These are phyloP conservation scores for Brenthis daphne DNA, from an alignment of 2,888 invertebrate species.

Conservation along the genomic window DNA sequence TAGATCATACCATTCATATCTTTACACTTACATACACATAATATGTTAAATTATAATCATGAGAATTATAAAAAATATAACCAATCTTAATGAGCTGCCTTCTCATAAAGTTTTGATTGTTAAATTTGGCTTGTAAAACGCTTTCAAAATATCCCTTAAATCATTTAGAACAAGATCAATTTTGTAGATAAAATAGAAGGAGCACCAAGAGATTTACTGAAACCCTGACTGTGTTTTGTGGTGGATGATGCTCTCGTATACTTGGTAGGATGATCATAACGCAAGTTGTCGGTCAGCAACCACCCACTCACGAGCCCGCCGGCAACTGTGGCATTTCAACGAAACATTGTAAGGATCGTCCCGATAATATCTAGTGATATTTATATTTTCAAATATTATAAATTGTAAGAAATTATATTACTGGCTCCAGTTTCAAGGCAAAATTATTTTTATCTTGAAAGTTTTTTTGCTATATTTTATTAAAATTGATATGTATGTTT, in stretches of 20 bases:
- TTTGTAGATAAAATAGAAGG: conserved; percentile 35
- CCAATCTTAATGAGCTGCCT: too few species aligned
- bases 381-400: conserved; percentile 59
- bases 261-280: conserved; percentile 56
- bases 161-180: conserved; percentile 7
- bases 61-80: too few species aligned
- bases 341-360: conserved; percentile 48
- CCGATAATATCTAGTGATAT: conserved; percentile 55
- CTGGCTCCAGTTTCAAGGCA: conserved; percentile 60
- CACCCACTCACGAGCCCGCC: not conserved
- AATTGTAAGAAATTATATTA: conserved; percentile 53
- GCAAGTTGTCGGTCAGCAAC: not conserved
- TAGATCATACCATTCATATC: too few species aligned
- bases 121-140: too few species aligned
- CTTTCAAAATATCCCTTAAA: too few species aligned
- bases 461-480: conserved; percentile 56
- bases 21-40: too few species aligned
- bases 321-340: conserved; percentile 12
- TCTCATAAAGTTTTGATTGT: too few species aligned
- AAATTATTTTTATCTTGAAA: conserved; percentile 61
- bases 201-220: conserved; percentile 38
- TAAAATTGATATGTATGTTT: conserved; percentile 26
- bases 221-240: conserved; percentile 47
- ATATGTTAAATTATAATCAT: too few species aligned
- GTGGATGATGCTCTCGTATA: conserved; percentile 63